Percentiles rank a stretch among this genome's conserved stretches.
These are phyloP conservation scores for Matsumyia berberina DNA, from an alignment of 2,888 invertebrate genomes.

Conservation along the genomic window DNA sequence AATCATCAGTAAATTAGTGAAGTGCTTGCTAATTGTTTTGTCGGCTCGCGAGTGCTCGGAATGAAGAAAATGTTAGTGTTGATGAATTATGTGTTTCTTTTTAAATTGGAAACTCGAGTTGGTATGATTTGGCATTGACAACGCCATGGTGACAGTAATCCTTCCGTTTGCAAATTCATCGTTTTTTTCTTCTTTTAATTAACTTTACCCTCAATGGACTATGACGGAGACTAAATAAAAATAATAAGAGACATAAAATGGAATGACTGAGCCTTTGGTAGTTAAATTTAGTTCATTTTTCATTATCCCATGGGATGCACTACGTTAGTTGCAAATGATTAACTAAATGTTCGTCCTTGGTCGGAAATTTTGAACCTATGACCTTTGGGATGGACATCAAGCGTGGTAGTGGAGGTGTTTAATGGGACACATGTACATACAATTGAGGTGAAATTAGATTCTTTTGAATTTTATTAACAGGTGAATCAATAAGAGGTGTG, in stretches of 20 bases:
- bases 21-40: conserved; percentile 14
- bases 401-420: no score
- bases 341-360: not conserved
- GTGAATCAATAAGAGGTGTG: no score
- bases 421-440: conserved; percentile 4
- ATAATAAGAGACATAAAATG: not conserved
- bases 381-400: conserved; percentile 8
- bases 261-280: not conserved
- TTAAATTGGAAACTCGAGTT: not conserved
- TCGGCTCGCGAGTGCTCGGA: not conserved
- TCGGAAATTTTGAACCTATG: not conserved
- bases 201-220: not conserved
- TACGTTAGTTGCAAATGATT: not conserved
- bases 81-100: conserved; percentile 3
- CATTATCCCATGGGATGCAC: conserved; percentile 2
- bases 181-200: not conserved
- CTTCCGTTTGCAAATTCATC: no score
- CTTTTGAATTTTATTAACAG: no score
- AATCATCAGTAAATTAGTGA: conserved; percentile 14
- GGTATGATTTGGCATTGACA: not conserved
- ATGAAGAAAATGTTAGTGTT: not conserved
- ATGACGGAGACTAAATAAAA: not conserved
- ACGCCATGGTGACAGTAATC: not conserved
- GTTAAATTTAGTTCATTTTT: not conserved
- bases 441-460: no score